These are phyloP conservation scores for Drosophila lutescens DNA, from an alignment of 2,888 invertebrate species.

Conservation along the genomic window DNA sequence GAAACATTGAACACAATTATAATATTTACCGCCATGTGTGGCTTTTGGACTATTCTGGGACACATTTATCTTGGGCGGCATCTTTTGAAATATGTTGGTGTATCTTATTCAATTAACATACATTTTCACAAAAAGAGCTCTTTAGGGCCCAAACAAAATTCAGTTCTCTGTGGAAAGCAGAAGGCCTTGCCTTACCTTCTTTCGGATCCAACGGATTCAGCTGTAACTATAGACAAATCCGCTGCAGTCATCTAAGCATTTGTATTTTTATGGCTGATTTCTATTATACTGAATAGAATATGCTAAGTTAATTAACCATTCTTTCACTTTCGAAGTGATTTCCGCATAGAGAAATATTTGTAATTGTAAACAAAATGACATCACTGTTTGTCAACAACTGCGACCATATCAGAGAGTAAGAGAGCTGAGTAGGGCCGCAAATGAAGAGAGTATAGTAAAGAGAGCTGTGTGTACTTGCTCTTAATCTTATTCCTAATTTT, in stretches of 20 bases:
- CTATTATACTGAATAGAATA: background rate
- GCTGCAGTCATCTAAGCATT: background rate
- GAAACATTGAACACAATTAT: background rate
- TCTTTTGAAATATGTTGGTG: slow-evolving; percentile 2
- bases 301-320: background rate
- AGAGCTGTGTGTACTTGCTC: background rate
- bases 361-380: slow-evolving; percentile 45
- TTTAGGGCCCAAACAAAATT: background rate
- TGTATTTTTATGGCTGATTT: no score
- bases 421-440: background rate
- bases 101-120: background rate
- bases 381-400: slow-evolving; percentile 22
- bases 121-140: background rate
- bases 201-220: background rate
- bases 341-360: background rate
- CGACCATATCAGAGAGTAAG: background rate
- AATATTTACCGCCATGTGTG: background rate
- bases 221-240: background rate
- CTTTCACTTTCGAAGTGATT: slow-evolving; percentile 2
- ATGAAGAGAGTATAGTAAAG: background rate
- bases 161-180: slow-evolving; percentile 13
- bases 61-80: slow-evolving; percentile 1
- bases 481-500: background rate
- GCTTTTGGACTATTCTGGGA: background rate
- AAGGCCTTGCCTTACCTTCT: background rate